Base-by-base conservation (phyloP, 1,140 invertebrate species). In the Ips typographus region DNA sequence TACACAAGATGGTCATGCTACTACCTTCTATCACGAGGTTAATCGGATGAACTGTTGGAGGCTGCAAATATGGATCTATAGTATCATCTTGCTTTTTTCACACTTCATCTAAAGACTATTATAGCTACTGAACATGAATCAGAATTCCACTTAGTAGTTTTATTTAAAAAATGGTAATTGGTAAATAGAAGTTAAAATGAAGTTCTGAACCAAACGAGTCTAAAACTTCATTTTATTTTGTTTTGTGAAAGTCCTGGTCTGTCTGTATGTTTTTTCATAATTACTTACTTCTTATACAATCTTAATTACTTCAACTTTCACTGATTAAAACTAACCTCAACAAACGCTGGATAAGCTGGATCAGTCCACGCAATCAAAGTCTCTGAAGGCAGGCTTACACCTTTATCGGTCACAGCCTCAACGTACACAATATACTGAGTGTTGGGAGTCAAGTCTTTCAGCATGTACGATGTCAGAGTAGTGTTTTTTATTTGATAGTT, bases 341-440 rank as follows among this genome's bases (percentile, higher is more conserved):
- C 91, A 81, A 90, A 91, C 1, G 92, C 90, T 1, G 92, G 91
- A 77, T 92, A 89, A 1, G 91, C 91, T 1, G 91, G 91, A 82
- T 94, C 91, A 7, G 92, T 94, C 91, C 91, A 94, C 1, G 90
- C 91, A 53, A 93, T 83, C 2, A 94, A 79, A 0, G 90, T 93
- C 80, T 93, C 91, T 1, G 90, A 92, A 2, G 90, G 88, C 72
- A 88, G 76, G 5, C 90, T 92, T 61, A 85, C 83, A 0, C 90
- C 90, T 58, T 87, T 85, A 1, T 85, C 84, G 1, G 88, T 87
- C 37, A 88, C 82, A 1, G 90, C 91, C 57, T 84, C 87, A 43
- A 91, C 88, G 79, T 90, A 92, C 39, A 90, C 83, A 64, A 91
- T 87, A 79, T 92, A 91, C 80, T 92, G 89, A 0, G 89, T 89